Base-by-base conservation (phyloP, 2,888 invertebrate genomes). In the Drosophila neonasuta region DNA sequence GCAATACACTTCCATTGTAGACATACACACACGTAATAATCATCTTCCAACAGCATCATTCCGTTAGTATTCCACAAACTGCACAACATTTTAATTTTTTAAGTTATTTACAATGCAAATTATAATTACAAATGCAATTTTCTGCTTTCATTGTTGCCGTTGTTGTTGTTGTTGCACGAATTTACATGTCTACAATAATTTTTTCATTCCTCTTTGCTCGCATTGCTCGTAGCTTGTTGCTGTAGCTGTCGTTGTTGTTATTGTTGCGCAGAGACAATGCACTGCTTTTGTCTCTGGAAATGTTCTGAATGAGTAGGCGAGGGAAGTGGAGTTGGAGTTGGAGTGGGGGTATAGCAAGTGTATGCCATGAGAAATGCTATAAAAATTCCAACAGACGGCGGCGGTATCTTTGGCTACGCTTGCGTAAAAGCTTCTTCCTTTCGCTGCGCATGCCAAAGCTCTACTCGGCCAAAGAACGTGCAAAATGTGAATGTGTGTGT, bases 371-470 rank as follows among this genome's bases (percentile, higher is more conserved):
- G 74, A 81, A 80, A 77, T 84, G 79, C 85, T 65, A 82, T 86
- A 78, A 79, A 81, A 85, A 83, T 83, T 86, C 83, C 81, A 52
- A 20, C 48, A 36, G 51, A 49, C 60, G 41, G 46, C 60, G 41
- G 51, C 71, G 59, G 45, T 67, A 29, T 75, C 63, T 63, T 68
- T 56, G 44, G 71, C 65, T 86, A 74, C 71, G 80, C 86, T 83
- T 86, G 81, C 86, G 81, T 56, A 68, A 74, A 83, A 80, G 75
- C 78, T 77, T 67, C 66, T 62, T 69, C 66, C 80, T 80, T 83
- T 80, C 61, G 77, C 63, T 83, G 79, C 81, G 81, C 84, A 80
- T 79, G 85, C 77, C 77, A 77, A 80, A 82, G 79, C 56, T 67
- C 39, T 45, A 11, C 55, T n/a, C 36, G n/a, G 44, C 30, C 24